Evolutionary conservation across 2,113 vertebrate species (phyloP), one percentile per base, ranked within the genome.

Genomic region (Archilochus colubris): DNA sequence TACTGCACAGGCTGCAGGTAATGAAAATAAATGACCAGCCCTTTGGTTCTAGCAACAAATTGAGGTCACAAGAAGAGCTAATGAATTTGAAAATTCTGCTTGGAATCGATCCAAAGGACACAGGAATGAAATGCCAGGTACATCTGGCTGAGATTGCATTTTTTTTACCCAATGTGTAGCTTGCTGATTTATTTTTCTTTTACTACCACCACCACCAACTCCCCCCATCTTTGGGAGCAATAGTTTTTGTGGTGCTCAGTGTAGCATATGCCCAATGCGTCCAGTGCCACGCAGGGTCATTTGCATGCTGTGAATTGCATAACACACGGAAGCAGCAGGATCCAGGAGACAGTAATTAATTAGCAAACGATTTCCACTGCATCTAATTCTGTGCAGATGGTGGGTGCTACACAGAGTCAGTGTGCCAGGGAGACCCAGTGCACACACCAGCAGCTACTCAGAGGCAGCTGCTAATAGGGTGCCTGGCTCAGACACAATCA

Each of bases 361-460:
- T 70, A 94, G 24, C 64, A 70, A 87, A 90, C 12, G 33, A 84
- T 12, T 93, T 88, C 88, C 74, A 12, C 25, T 48, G 85, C 66
- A 66, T 15, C 14, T 4, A 1, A 1, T 27, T 3, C 61, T 9
- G 62, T 11, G 23, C 21, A 5, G 74, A 12, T 2, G 24, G 79
- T 9, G 2, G 15, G 44, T 53, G 46, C 58, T 1, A 9, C 59
- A 23, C 30, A 7, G 3, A 48, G 58, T 1, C 57, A 12, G 25
- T 0, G 0, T 8, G 63, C 33, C 8, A 6, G 75, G 76, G 48
- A 61, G 55, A 20, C 33, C 33, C 67, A 43, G 1, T 0, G 7
- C 72, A 44, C 66, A 22, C 13, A 40, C 40, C 0, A 0, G 25
- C 9, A 36, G 43, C 18, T 55, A 13, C 9, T n/a, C 31, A 21